A percentile compares a stretch with the other conserved stretches of the same genome.
These are phyloP conservation scores for Sinella curviseta DNA, from an alignment of 1,140 invertebrate genomes.

Conservation along the genomic window DNA sequence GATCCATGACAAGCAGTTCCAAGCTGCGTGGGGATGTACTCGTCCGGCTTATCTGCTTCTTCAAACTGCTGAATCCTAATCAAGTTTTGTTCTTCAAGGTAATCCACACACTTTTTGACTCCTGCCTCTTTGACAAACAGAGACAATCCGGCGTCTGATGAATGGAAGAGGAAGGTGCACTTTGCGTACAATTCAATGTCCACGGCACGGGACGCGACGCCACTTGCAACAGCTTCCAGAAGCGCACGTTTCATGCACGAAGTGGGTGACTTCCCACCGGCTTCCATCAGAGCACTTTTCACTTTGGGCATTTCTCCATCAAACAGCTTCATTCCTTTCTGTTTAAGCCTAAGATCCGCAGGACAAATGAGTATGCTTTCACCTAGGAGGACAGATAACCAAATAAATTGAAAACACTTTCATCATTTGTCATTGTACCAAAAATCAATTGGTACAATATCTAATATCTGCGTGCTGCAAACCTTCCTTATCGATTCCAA, in stretches of 20 bases:
- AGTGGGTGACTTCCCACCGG: conserved; percentile 59
- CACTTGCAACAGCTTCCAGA: conserved; percentile 80
- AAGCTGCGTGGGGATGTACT: conserved; percentile 78
- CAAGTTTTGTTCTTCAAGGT: conserved; percentile 63
- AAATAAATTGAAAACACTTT: too few species aligned
- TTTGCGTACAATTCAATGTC: conserved; percentile 77
- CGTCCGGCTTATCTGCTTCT: conserved; percentile 54
- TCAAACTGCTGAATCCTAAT: conserved; percentile 50
- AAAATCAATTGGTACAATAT: too few species aligned
- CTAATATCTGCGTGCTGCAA: too few species aligned
- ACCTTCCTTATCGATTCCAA: conserved; percentile 75
- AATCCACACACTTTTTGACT: conserved; percentile 61
- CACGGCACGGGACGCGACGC: conserved; percentile 69
- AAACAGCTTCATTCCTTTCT: conserved; percentile 69
- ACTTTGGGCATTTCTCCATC: conserved; percentile 70
- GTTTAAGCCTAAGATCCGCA: conserved; percentile 70
- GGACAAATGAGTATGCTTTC: conserved; percentile 92
- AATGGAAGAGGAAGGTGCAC: conserved; percentile 70
- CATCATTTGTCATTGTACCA: too few species aligned
- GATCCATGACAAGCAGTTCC: conserved; percentile 90
- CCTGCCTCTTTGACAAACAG: conserved; percentile 48
- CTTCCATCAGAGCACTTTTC: conserved; percentile 75
- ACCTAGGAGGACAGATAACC: too few species aligned
- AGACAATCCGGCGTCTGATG: conserved; percentile 28
- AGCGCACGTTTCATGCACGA: conserved; percentile 64